Evolutionary conservation across 1,140 invertebrate genomes (phyloP), one percentile per base, ranked within the genome.

Genomic region (Manduca sexta): DNA sequence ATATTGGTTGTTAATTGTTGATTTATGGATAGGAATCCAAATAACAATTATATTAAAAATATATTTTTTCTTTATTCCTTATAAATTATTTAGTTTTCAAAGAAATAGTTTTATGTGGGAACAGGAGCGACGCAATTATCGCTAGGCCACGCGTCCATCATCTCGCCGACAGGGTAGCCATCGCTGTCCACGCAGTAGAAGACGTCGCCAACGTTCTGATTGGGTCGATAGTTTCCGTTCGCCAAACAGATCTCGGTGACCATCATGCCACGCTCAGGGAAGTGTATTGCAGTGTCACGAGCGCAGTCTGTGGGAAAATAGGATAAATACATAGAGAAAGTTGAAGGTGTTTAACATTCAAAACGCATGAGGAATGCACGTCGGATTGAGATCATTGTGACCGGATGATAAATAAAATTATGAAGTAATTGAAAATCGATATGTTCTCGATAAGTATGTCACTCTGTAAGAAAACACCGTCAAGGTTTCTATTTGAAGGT

Each of bases 161-260:
- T 13, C 1, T 64, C 53, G 47, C 47, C 63, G 1, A 67, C 62
- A 6, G 71, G 61, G 54, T 86, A 89, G 2, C 89, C 89, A 52
- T 90, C 87, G 2, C 45, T 56, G 62, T 90, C 88, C 2, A 90
- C 84, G 54, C 88, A 89, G 66, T 86, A 88, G 29, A 53, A 65
- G 5, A 74, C 63, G 17, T 74, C 75, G 4, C 82, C 84, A 3
- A 69, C 64, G 34, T 77, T 72, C 56, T 89, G 88, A 13, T 74
- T 61, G 2, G 71, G 54, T 12, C 72, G 56, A 57, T 89, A 90
- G 77, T 88, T 89, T 34, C 88, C 89, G 53, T 87, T 87, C 5
- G 70, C 63, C 7, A 52, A 35, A 54, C 88, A 89, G 7, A 64
- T 58, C 49, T 82, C 77, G 0, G 74, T 67, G 52, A 87, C 77